These are phyloP conservation scores for Montifringilla adamsi DNA, from an alignment of 2,113 vertebrate species.

Conservation along the genomic window DNA sequence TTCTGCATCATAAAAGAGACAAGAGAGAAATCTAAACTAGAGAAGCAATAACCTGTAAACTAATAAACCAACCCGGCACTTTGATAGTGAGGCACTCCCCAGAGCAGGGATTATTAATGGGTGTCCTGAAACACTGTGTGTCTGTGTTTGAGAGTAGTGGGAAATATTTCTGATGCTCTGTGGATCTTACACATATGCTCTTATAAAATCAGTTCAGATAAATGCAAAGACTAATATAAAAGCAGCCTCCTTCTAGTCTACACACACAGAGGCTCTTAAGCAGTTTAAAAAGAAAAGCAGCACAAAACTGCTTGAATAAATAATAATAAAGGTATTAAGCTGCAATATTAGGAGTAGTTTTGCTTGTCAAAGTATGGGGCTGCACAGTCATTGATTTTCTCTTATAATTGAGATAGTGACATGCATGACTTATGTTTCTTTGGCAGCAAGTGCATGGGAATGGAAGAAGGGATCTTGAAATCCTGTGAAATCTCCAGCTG, in stretches of 20 bases:
- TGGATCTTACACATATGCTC: background rate
- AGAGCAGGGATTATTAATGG: conserved; percentile 55
- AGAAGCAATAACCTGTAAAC: conserved; percentile 72
- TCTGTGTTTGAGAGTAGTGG: background rate
- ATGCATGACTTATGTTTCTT: background rate
- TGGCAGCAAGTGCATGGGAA: background rate
- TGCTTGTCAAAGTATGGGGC: background rate
- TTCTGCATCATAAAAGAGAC: conserved; percentile 62
- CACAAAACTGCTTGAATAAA: background rate
- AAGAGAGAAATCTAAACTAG: conserved; percentile 63
- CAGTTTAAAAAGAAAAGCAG: background rate
- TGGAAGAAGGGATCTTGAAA: conserved; percentile 14
- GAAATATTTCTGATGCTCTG: conserved; percentile 21
- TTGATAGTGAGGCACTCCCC: conserved; percentile 20
- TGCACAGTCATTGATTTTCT: conserved; percentile 26
- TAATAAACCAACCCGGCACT: conserved; percentile 65
- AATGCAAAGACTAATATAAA: background rate
- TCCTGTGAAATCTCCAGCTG: background rate
- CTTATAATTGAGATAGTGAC: background rate
- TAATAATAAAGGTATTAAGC: conserved; percentile 24
- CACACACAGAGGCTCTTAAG: background rate
- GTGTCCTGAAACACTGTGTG: conserved; percentile 38
- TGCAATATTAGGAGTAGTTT: background rate
- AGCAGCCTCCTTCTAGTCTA: background rate
- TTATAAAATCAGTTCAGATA: background rate